Evolutionary conservation across 2,888 invertebrate genomes (phyloP), one percentile per base, ranked within the genome.

Genomic region (Bimastos eiseni): DNA sequence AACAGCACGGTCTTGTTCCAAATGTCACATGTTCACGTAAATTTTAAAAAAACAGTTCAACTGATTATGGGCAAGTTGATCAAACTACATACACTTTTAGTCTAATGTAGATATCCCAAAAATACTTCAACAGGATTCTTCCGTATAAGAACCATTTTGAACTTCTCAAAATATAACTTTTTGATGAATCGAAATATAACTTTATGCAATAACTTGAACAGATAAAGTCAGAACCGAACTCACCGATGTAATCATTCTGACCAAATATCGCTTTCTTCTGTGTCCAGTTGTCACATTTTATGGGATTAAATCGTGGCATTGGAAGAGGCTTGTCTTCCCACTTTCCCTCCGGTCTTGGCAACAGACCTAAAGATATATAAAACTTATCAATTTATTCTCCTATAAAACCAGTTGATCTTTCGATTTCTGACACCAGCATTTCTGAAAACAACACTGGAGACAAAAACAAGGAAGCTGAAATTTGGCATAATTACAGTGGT

Each of bases 171-270:
- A 41, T 5, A 17, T 41, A 41, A 41, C 41, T 41, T 41, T 41
- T 13, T 5, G 41, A 41, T 41, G 41, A 41, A 13, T 11, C 41
- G 17, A 41, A 44, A 83, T 90, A 34, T 36, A 34, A 86, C 34
- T 83, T 33, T 84, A 84, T 34, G n/a, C n/a, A n/a, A n/a, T n/a
- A n/a, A n/a, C 34, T 37, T n/a, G 21, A 86, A 86, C 86, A 86
- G 24, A 11, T 15, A 37, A 38, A 36, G 38, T 34, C 24, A 49
- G n/a, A 49, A 70, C 15, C 15, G 41, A 21, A 90, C 93, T 91
- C 92, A 95, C 95, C 98, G 92, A 99, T 98, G 94, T 98, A 99
- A 95, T 99, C 98, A 95, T 99, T 99, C 95, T 98, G 98, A 0
- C 99, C 99, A 95, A 97, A 98, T 0, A 98, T 95, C 2, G 98